Base-by-base conservation (phyloP, 1,140 invertebrate genomes). In the Gryon sp. region DNA sequence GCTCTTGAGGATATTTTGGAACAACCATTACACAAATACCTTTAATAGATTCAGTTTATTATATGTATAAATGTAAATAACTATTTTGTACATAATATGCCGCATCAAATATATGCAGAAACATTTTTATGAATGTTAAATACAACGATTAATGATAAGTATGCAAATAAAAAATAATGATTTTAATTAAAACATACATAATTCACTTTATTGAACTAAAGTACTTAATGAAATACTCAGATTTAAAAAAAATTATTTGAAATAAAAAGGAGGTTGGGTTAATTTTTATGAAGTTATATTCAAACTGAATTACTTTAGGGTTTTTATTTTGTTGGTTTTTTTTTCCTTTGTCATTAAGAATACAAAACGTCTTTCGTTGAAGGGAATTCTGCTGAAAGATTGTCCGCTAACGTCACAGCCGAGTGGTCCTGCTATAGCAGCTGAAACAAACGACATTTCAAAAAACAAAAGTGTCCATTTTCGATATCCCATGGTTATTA, bases 11-110 rank as follows among this genome's bases (percentile, higher is more conserved):
- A 92, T 24, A 92, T 96, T 82, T 88, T 97, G 2, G 95, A 94
- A 2, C 95, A 97, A 89, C 93, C 95, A 0, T 87, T 97, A 12
- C 93, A 95, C 80, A 94, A 95, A 91, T 95, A 95, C 88, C 93
- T 95, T 80, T 95, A 92, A 83, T 68, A n/a, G n/a, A n/a, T n/a
- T n/a, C n/a, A n/a, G n/a, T 32, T 11, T 32, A 9, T 32, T 34
- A 12, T 12, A 12, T 34, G 32, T 34, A 34, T 2, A 34, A 12
- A 34, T 12, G 9, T 34, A 34, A 12, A 34, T 12, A 34, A 2
- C 32, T n/a, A 6, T 3, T 4, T 3, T 24, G 22, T 4, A 24
- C 22, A 7, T 24, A 24, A n/a, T n/a, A n/a, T n/a, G n/a, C 22
- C 3, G 3, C 22, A 24, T 3, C 22, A 7, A 24, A 24, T 7